phyloP scores from a whole-genome alignment of 1,140 invertebrate genomes.

The Musca domestica region DNA sequence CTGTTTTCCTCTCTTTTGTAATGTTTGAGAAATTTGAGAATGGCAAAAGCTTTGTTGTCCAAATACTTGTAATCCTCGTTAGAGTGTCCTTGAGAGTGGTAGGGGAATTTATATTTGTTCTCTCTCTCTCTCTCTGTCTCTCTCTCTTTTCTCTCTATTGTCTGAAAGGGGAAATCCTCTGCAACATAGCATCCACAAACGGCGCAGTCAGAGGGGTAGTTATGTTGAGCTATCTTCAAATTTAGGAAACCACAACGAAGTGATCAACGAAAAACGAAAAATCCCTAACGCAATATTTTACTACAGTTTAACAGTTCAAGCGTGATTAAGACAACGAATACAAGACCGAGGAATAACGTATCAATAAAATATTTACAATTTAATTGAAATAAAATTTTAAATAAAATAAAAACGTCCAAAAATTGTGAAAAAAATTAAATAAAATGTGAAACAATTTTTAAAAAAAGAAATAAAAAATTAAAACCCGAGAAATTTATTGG shows the following conservation, averaged over 20 bases:
- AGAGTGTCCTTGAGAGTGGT: too few relatives aligned
- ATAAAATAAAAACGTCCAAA: constrained; percentile 5
- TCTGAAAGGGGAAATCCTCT: too few relatives aligned
- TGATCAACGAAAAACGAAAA: neutral
- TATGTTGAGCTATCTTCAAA: neutral
- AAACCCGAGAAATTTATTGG: constrained; percentile 16
- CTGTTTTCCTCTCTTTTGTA: too few relatives aligned
- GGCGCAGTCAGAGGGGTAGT: too few relatives aligned
- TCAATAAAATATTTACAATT: constrained; percentile 4
- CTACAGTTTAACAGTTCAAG: constrained; percentile 10
- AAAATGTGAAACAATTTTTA: constrained; percentile 7
- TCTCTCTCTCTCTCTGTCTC: too few relatives aligned
- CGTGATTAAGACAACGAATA: constrained; percentile 20
- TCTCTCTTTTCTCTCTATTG: too few relatives aligned
- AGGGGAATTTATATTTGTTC: too few relatives aligned
- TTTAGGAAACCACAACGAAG: neutral
- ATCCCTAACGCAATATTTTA: too few relatives aligned
- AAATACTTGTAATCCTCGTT: too few relatives aligned
- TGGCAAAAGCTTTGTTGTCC: too few relatives aligned
- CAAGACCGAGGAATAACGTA: neutral
- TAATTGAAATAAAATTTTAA: neutral
- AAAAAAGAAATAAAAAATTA: constrained; percentile 5
- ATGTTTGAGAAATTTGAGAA: too few relatives aligned
- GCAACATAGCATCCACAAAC: too few relatives aligned
- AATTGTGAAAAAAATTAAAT: constrained; percentile 13